Evolutionary conservation across 2,113 vertebrate species (phyloP).

Genomic region (Nibea coibor): DNA sequence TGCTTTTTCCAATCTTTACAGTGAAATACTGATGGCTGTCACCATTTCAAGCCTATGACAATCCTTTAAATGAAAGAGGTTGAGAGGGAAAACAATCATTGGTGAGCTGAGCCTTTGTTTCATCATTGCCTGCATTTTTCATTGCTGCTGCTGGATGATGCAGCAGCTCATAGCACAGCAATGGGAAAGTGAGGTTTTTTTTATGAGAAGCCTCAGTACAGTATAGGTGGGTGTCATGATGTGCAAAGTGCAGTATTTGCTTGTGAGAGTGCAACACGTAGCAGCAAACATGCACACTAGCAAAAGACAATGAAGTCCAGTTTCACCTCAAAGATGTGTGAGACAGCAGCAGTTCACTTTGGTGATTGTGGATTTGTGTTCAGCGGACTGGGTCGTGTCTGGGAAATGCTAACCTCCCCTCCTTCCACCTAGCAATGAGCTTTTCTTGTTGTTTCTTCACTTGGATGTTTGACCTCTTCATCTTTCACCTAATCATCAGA

Average conservation of each 20-base stretch:
- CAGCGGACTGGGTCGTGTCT: too few relatives aligned
- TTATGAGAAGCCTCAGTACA: constrained; percentile 37
- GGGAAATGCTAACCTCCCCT: too few relatives aligned
- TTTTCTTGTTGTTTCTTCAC: not conserved
- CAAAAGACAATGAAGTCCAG: constrained; percentile 1
- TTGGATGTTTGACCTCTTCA: not conserved
- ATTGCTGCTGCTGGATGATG: constrained; percentile 27
- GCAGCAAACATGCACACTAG: constrained; percentile 31
- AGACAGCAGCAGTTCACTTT: not conserved
- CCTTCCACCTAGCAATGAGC: too few relatives aligned
- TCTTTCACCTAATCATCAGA: too few relatives aligned
- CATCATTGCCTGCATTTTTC: not conserved
- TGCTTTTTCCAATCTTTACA: not conserved
- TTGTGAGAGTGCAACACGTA: constrained; percentile 7
- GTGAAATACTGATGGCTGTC: not conserved
- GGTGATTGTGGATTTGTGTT: too few relatives aligned
- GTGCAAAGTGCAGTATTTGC: constrained; percentile 55
- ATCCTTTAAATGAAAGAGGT: not conserved
- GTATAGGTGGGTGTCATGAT: constrained; percentile 50
- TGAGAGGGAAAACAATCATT: not conserved
- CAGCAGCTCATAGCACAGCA: not conserved
- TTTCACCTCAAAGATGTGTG: constrained; percentile 21
- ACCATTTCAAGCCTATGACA: not conserved
- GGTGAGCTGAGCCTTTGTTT: not conserved
- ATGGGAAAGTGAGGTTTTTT: constrained; percentile 30